Percentiles rank a stretch among this genome's conserved stretches.
These are phyloP conservation scores for Palythoa grandiflora DNA, from an alignment of 92 coral and sea anemone genomes.

Conservation along the genomic window DNA sequence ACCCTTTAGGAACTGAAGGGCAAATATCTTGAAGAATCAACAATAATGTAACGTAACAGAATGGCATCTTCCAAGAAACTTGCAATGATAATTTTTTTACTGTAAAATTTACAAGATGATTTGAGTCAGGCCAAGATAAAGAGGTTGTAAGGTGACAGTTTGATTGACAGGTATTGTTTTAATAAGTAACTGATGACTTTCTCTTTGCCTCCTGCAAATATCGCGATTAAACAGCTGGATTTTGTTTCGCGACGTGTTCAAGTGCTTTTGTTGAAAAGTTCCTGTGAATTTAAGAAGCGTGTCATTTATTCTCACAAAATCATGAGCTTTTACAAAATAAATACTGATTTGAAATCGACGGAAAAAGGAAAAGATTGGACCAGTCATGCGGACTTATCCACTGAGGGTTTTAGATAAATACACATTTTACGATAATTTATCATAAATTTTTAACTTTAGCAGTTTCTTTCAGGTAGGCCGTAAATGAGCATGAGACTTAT, in stretches of 20 bases:
- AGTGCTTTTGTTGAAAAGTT: background rate
- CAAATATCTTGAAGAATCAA: background rate
- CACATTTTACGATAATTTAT: too few species aligned
- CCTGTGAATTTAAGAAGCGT: too few species aligned
- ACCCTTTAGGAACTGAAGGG: background rate
- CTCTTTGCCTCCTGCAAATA: background rate
- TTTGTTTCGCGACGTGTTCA: slow-evolving; percentile 15
- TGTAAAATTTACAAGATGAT: background rate
- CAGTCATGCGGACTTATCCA: too few species aligned
- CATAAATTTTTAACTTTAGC: too few species aligned
- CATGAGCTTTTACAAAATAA: too few species aligned
- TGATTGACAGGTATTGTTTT: slow-evolving; percentile 68
- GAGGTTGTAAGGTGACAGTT: background rate
- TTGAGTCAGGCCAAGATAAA: background rate
- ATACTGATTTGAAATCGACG: too few species aligned
- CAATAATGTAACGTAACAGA: background rate
- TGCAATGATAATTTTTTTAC: background rate
- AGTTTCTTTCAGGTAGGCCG: too few species aligned
- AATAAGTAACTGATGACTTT: slow-evolving; percentile 53
- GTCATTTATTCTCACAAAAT: too few species aligned
- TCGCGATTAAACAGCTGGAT: slow-evolving; percentile 25
- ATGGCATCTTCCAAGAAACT: background rate
- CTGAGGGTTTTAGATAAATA: too few species aligned
- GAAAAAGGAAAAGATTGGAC: too few species aligned
- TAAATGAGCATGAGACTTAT: too few species aligned